Evolutionary conservation across 2,797 vertebrate species (phyloP), one percentile per base, ranked within the genome.

Genomic region (Aplochiton taeniatus): DNA sequence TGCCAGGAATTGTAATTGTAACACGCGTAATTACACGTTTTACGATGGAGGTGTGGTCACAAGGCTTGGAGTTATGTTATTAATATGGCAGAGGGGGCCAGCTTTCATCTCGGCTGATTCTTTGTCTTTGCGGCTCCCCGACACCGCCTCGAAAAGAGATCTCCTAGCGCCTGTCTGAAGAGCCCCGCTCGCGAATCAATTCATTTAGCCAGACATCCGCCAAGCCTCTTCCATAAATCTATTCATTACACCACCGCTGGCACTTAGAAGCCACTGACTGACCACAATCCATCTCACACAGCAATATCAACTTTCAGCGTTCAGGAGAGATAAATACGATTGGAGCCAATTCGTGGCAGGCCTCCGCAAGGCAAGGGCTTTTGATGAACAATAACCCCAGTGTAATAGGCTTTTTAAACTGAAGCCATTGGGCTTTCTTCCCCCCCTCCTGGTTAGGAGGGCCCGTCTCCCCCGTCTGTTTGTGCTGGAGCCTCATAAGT

Each of bases 1-100:
- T 79, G 86, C 81, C 83, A 86, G 80, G 79, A 69, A 83, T 88
- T 92, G 6, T 91, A 92, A 92, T 92, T 93, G 88, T 89, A 89
- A 88, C 87, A 83, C 82, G 83, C 61, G 46, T 92, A 92, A 92
- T 92, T 91, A 87, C 81, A 88, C 20, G 85, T 90, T 89, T 78
- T 78, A 87, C 82, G 79, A 68, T 61, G 13, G 77, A 72, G 83
- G 84, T 80, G 83, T 73, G 77, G 66, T 80, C 87, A 87, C 80
- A 88, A 85, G 85, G 86, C 66, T 31, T 42, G 58, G 9, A 73
- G 68, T 64, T 68, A 78, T 49, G 56, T 82, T 89, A 86, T 88
- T 87, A 88, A 86, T 86, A 84, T 79, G 68, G 62, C 75, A 64
- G 68, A 50, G 72, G n/a, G 81, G 85, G 86, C 73, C 64, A 75